A percentile compares a stretch with the other conserved stretches of the same genome.
phyloP scores from a whole-genome alignment of 2,888 invertebrate genomes.

The Lochmaea capreae region DNA sequence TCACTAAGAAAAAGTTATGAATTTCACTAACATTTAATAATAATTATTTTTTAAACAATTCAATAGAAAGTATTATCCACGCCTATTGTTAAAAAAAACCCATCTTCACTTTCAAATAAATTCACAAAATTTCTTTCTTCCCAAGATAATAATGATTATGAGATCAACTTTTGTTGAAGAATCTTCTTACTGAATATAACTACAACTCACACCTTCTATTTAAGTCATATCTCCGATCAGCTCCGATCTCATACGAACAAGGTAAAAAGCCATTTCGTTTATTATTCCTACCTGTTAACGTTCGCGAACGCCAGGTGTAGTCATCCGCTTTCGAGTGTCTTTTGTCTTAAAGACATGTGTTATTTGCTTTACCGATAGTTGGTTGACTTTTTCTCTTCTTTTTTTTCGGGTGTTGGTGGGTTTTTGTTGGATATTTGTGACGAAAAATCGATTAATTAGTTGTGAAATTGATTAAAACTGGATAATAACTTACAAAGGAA shows the following conservation, averaged over 20 bases:
- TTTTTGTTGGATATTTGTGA: constrained; percentile 32
- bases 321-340: constrained; percentile 25
- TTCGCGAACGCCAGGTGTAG: constrained; percentile 52
- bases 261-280: constrained; percentile 43
- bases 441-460: constrained; percentile 19
- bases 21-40: too few species aligned
- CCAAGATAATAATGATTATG: constrained; percentile 17
- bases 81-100: not conserved
- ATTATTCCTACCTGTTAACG: constrained; percentile 50
- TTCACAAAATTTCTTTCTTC: too few species aligned
- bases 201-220: constrained; percentile 23
- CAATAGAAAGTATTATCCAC: not conserved
- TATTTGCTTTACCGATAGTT: constrained; percentile 26
- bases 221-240: constrained; percentile 40
- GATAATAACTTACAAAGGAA: constrained; percentile 44
- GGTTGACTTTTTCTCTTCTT: constrained; percentile 21
- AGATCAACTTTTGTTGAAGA: constrained; percentile 27
- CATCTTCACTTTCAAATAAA: not conserved
- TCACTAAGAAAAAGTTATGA: too few species aligned
- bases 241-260: constrained; percentile 46
- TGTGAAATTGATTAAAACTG: constrained; percentile 43
- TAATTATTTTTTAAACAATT: too few species aligned
- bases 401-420: constrained; percentile 14
- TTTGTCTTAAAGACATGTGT: constrained; percentile 38
- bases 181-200: constrained; percentile 26